phyloP scores from a whole-genome alignment of 2,888 invertebrate species.

The Ceriagrion tenellum region DNA sequence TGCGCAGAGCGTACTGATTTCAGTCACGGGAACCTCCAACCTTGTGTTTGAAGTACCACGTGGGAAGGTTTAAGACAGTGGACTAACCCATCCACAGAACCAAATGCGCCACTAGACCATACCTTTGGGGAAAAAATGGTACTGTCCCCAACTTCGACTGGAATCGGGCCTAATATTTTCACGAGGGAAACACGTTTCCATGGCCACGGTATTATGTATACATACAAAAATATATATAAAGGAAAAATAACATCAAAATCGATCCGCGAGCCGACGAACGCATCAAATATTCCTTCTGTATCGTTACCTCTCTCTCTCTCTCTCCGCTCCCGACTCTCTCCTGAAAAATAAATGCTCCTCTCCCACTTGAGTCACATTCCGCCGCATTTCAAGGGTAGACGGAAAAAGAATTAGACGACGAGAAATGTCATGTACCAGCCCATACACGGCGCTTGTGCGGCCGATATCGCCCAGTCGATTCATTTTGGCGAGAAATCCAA shows the following conservation, averaged over 20 bases:
- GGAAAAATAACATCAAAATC: background rate
- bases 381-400: background rate
- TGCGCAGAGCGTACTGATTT: too few relatives aligned
- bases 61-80: background rate
- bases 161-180: background rate
- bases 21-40: too few relatives aligned
- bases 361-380: background rate
- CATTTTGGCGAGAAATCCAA: too few relatives aligned
- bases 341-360: background rate
- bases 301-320: background rate
- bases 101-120: background rate
- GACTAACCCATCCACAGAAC: background rate
- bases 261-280: background rate
- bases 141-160: background rate
- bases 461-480: too few relatives aligned
- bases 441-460: too few relatives aligned
- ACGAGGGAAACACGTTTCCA: background rate
- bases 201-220: background rate
- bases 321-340: background rate
- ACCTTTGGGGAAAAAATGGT: background rate
- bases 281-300: constrained; percentile 22
- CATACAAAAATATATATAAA: background rate
- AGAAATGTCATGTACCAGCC: too few relatives aligned
- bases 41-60: too few relatives aligned
- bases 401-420: too few relatives aligned